Conservation (phyloP, 2,888 invertebrate genomes). For the Camponotus fellah region DNA sequence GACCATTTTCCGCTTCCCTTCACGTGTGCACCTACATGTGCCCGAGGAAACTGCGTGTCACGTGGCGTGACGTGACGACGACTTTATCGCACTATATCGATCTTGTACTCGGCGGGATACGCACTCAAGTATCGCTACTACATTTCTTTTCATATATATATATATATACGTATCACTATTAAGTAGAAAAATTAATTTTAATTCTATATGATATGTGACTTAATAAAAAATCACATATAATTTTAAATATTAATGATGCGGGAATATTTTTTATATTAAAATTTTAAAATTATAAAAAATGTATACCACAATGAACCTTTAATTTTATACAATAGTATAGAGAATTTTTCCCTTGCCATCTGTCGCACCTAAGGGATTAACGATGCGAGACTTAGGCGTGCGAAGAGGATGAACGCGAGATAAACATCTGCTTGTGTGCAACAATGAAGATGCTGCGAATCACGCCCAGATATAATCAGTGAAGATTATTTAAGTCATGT, state of each 20-base stretch:
- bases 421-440: conserved; percentile 21
- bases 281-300: neutral
- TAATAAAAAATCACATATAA: neutral
- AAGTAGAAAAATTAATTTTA: neutral
- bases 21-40: neutral
- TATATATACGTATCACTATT: neutral
- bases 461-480: neutral
- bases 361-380: conserved; percentile 1
- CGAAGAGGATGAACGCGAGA: neutral
- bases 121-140: neutral
- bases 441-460: neutral
- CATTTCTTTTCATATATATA: neutral
- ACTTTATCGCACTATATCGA: conserved; percentile 29
- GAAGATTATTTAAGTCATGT: neutral
- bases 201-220: neutral
- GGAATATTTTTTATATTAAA: neutral
- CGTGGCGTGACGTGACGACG: conserved; percentile 9
- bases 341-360: neutral
- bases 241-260: neutral
- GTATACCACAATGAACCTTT: neutral
- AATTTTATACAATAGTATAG: neutral
- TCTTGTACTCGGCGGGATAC: neutral
- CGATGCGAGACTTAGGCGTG: neutral
- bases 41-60: conserved; percentile 33
- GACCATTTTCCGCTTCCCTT: conserved; percentile 61